Percentiles rank a stretch among this genome's conserved stretches.
Conservation (phyloP, 2,113 vertebrate species). For the Oriolus oriolus region DNA sequence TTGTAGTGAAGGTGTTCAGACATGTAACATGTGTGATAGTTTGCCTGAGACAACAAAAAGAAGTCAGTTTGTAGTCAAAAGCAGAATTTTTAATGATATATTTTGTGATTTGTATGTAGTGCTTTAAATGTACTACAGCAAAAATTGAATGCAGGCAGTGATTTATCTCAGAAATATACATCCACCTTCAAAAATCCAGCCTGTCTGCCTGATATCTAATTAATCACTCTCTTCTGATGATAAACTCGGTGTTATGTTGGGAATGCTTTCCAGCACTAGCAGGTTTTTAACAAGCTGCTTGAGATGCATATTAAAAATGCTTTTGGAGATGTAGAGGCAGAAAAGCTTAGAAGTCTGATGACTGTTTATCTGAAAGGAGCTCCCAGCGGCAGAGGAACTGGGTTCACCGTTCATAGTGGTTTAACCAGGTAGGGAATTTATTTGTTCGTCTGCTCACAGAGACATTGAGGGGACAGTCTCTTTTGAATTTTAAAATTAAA, state of each 20-base stretch:
- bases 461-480: background rate
- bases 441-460: background rate
- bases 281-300: constrained; percentile 15
- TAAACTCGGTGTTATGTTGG: background rate
- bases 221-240: background rate
- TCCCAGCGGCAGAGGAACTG: background rate
- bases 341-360: constrained; percentile 49
- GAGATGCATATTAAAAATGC: constrained; percentile 43
- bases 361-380: constrained; percentile 30
- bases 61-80: background rate
- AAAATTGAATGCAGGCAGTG: background rate
- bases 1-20: background rate
- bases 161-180: background rate
- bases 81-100: background rate
- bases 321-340: constrained; percentile 34
- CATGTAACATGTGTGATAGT: background rate
- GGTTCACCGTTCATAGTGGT: background rate
- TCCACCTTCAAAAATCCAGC: background rate
- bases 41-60: background rate
- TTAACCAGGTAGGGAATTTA: constrained; percentile 20
- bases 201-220: background rate
- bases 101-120: background rate
- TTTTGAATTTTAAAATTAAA: background rate
- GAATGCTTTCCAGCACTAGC: background rate
- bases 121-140: background rate